Evolutionary conservation across 2,797 vertebrate genomes (phyloP).

Genomic region (Melopsittacus undulatus): DNA sequence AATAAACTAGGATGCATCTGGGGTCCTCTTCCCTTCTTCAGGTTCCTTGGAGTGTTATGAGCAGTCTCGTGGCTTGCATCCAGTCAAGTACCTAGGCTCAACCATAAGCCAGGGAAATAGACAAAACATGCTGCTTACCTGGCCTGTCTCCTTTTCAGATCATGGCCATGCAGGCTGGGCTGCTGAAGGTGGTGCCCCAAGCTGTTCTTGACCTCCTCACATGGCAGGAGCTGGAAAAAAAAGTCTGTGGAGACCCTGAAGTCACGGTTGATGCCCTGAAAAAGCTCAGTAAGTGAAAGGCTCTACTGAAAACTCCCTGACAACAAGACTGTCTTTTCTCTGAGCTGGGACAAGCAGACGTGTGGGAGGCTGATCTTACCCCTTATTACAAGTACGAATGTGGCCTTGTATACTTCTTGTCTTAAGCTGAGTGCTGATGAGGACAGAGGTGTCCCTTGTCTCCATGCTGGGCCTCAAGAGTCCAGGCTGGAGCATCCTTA

Average conservation of each 20-base stretch:
- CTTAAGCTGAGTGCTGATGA: background rate
- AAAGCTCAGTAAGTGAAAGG: conserved; percentile 90
- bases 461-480: background rate
- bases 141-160: conserved; percentile 74
- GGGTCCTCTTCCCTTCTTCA: background rate
- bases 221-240: conserved; percentile 98
- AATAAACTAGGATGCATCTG: background rate
- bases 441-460: background rate
- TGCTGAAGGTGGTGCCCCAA: conserved; percentile 97
- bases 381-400: background rate
- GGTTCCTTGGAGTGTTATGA: background rate
- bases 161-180: conserved; percentile 90
- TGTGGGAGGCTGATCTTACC: background rate
- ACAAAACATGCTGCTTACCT: background rate
- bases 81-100: background rate
- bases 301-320: background rate
- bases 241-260: conserved; percentile 96
- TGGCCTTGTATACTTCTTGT: background rate
- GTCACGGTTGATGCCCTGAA: conserved; percentile 95
- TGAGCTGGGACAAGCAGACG: background rate
- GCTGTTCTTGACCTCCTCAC: conserved; percentile 95
- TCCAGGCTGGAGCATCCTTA: background rate
- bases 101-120: background rate
- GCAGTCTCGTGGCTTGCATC: background rate
- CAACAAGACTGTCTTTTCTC: background rate